Base-by-base conservation (phyloP, 2,888 invertebrate species). In the Tolmerus cingulatus region DNA sequence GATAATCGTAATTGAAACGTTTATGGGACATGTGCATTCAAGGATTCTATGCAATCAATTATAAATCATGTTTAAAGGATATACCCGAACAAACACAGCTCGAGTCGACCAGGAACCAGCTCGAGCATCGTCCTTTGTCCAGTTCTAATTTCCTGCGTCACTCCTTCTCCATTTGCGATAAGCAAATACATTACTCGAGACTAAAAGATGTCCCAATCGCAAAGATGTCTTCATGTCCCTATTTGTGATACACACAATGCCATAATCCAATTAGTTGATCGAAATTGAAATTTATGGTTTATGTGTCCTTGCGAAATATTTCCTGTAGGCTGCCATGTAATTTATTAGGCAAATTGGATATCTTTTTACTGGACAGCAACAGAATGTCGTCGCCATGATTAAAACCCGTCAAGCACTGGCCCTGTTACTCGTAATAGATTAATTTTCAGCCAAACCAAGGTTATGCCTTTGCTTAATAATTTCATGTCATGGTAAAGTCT, bases 1-100 rank as follows among this genome's bases (percentile, higher is more conserved):
- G 51, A 81, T 87, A 87, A 87, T 87, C 87, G 76, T 87, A 87
- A 87, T 87, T 87, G 87, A 87, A 87, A 66, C 87, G 87, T 57
- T 87, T 87, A 66, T 74, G 79, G 87, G 87, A 79, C 87, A 81
- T 87, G 66, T 78, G 86, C 86, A 86, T 86, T 79, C 86, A 86
- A 86, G 86, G 77, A 66, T 76, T 23, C 77, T 23, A 51, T 57
- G 79, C 51, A 87, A 87, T 87, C 87, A 87, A 87, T 87, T 87
- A 87, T 87, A 87, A 87, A 87, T 87, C 87, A 87, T 87, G 81
- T 79, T 79, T 51, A 87, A 40, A 87, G 81, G 79, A 87, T 79
- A 87, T 30, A 76, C 46, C 66, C 16, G 34, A 27, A 23, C 43
- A 43, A 87, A 74, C 87, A 87, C 23, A 77, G 5, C 7, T 79